Percentiles rank a stretch among this genome's conserved stretches.
Evolutionary conservation across 30 jellyfish, hydroid and myxozoan species (phyloP).

Genomic region (Pseudorhiza aurosa): DNA sequence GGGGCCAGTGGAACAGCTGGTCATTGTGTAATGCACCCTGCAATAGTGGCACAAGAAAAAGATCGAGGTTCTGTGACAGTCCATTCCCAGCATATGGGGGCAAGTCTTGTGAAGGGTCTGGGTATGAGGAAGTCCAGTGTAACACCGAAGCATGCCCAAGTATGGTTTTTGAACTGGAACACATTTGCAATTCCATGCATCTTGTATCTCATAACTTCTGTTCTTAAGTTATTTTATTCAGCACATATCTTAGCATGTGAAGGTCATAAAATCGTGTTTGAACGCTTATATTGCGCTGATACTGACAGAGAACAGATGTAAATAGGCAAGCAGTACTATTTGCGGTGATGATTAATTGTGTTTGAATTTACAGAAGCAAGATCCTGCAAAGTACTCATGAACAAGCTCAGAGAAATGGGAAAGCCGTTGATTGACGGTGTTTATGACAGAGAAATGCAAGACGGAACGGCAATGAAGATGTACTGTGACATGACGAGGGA

Average conservation of each 20-base stretch:
- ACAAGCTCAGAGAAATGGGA: slow-evolving; percentile 37
- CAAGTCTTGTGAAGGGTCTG: slow-evolving; percentile 28
- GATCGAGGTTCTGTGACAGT: slow-evolving; percentile 66
- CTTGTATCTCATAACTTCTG: too few species aligned
- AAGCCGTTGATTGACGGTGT: slow-evolving; percentile 56
- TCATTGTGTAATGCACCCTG: slow-evolving; percentile 51
- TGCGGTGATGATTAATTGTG: too few species aligned
- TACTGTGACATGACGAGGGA: slow-evolving; percentile 94
- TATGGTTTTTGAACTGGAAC: too few species aligned
- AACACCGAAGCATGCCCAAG: slow-evolving; percentile 69
- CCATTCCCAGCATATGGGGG: slow-evolving; percentile 85
- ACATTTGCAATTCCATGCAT: too few species aligned
- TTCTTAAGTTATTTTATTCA: too few species aligned
- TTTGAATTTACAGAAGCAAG: slow-evolving; percentile 61
- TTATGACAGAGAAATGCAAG: slow-evolving; percentile 43
- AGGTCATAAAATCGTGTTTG: too few species aligned
- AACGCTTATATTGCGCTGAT: too few species aligned
- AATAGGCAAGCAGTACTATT: too few species aligned
- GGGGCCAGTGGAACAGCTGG: slow-evolving; percentile 75
- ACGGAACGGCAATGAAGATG: slow-evolving; percentile 31
- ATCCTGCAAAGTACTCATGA: slow-evolving; percentile 74
- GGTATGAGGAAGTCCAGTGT: slow-evolving; percentile 23
- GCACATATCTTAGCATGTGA: too few species aligned
- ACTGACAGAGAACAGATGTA: too few species aligned
- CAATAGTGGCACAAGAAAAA: slow-evolving; percentile 54